A percentile compares a stretch with the other conserved stretches of the same genome.
Evolutionary conservation across 1,140 invertebrate species (phyloP).

Genomic region (Zaprionus tsacasi): DNA sequence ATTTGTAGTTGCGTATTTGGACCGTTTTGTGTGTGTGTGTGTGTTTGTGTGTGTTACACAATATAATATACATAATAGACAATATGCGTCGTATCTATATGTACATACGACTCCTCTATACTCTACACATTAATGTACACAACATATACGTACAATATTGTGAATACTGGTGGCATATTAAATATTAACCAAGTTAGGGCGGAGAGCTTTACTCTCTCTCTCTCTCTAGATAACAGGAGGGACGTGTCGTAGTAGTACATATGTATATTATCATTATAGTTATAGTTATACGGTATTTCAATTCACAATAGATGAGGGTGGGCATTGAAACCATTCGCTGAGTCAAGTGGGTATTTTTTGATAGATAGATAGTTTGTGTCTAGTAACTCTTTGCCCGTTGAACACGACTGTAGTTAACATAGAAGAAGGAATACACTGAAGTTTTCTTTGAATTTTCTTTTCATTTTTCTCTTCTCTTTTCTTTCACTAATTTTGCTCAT

Average conservation of each 20-base stretch:
- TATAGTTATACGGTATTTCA: background rate
- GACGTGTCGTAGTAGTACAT: slow-evolving; percentile 9
- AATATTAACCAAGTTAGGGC: slow-evolving; percentile 17
- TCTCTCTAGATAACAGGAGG: slow-evolving; percentile 27
- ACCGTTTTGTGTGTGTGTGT: slow-evolving; percentile 50
- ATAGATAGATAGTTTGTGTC: slow-evolving; percentile 19
- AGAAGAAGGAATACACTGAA: slow-evolving; percentile 11
- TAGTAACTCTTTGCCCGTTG: slow-evolving; percentile 72
- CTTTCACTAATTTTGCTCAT: background rate
- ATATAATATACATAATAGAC: slow-evolving; percentile 49
- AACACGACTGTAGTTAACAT: slow-evolving; percentile 48
- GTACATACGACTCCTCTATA: slow-evolving; percentile 28
- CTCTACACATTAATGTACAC: slow-evolving; percentile 29
- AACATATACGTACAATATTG: slow-evolving; percentile 9
- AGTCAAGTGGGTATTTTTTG: slow-evolving; percentile 39
- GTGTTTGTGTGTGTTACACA: slow-evolving; percentile 54
- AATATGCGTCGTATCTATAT: slow-evolving; percentile 6
- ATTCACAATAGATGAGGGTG: slow-evolving; percentile 30
- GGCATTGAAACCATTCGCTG: slow-evolving; percentile 69
- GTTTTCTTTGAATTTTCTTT: slow-evolving; percentile 13
- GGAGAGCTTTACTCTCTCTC: background rate
- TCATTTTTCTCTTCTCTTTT: slow-evolving; percentile 26
- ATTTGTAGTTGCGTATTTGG: slow-evolving; percentile 76
- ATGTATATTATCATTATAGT: background rate
- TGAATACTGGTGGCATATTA: slow-evolving; percentile 40